phyloP scores from a whole-genome alignment of 2,113 vertebrate genomes.

The Pachyramphus minor region DNA sequence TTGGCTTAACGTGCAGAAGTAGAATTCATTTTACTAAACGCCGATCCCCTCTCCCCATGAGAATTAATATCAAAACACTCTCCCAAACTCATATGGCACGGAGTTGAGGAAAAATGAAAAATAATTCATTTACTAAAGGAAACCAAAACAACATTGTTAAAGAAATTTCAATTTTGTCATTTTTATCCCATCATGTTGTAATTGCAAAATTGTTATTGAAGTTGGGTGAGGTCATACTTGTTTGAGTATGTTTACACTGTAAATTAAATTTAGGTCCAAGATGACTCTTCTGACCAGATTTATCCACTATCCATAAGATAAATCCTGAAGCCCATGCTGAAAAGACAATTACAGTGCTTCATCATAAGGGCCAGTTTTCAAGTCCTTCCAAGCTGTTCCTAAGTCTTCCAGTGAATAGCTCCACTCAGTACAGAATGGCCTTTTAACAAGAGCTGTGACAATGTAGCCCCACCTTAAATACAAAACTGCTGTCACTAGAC shows the following conservation, averaged over 20 bases:
- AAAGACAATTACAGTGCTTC: not conserved
- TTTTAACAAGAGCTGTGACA: not conserved
- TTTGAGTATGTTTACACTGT: conserved; percentile 9
- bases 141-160: not conserved
- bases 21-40: not conserved
- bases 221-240: conserved; percentile 39
- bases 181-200: not conserved
- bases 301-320: not conserved
- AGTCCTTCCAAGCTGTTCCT: not conserved
- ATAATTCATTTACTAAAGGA: not conserved
- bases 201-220: conserved; percentile 30
- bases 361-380: not conserved
- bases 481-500: not conserved
- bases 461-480: not conserved
- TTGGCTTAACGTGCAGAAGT: not conserved
- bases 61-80: not conserved
- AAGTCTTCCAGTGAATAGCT: not conserved
- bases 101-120: not conserved
- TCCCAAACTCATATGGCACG: not conserved
- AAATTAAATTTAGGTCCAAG: conserved; percentile 41
- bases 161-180: not conserved
- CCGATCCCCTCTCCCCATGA: not conserved
- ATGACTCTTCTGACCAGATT: conserved; percentile 24
- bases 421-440: not conserved
- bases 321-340: not conserved